These are phyloP conservation scores for Strigops habroptila DNA, from an alignment of 2,113 vertebrate genomes.

Conservation along the genomic window DNA sequence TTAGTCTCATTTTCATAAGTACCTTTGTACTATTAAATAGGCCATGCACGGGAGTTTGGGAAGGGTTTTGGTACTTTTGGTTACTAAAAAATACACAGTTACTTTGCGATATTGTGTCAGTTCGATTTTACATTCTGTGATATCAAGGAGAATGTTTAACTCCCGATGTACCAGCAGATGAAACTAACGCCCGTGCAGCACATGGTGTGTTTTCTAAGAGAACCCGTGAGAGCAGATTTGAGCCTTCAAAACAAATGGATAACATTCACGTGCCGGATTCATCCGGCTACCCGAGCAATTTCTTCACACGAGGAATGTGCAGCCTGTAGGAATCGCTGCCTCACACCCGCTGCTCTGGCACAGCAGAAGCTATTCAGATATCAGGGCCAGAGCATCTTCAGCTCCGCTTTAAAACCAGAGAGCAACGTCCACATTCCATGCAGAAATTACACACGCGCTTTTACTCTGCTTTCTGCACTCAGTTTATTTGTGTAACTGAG, in stretches of 20 bases:
- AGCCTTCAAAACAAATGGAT: neutral
- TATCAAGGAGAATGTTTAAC: neutral
- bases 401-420: neutral
- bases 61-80: neutral
- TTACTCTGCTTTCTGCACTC: neutral
- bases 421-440: neutral
- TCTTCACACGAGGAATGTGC: neutral
- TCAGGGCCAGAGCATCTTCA: no score
- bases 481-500: neutral
- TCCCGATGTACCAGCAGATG: neutral
- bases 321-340: neutral
- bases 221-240: neutral
- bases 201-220: neutral
- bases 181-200: neutral
- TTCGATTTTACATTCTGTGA: neutral
- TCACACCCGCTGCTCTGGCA: neutral
- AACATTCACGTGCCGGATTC: neutral
- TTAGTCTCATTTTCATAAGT: neutral
- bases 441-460: neutral
- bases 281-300: neutral
- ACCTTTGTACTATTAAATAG: neutral
- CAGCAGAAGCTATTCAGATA: neutral
- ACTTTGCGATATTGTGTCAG: neutral
- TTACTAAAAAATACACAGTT: neutral
- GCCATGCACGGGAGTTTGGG: no score